phyloP scores from a whole-genome alignment of 1,140 invertebrate species.

The Gryllus bimaculatus region DNA sequence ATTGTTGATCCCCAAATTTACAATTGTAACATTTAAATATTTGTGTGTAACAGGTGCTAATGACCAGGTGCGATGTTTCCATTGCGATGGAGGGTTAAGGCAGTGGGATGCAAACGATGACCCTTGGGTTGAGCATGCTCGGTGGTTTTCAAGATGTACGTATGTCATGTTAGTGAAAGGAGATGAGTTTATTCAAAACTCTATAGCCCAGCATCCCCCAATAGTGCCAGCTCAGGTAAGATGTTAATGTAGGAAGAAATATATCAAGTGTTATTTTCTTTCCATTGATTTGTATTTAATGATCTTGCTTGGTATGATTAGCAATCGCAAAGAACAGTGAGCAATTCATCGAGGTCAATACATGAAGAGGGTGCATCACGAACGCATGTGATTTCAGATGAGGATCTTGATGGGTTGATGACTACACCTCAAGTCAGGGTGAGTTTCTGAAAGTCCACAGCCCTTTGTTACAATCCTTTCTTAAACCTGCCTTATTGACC shows the following conservation, averaged over 20 bases:
- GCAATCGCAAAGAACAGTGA: too few species aligned
- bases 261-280: too few species aligned
- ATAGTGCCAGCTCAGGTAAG: not conserved
- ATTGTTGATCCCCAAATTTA: too few species aligned
- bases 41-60: conserved; percentile 38
- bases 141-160: conserved; percentile 77
- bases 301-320: too few species aligned
- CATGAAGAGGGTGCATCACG: not conserved
- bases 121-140: conserved; percentile 82
- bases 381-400: not conserved
- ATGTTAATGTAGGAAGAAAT: too few species aligned
- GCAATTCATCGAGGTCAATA: too few species aligned
- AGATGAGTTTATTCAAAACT: conserved; percentile 51
- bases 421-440: not conserved
- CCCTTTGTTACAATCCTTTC: too few species aligned
- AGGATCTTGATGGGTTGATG: not conserved
- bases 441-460: not conserved
- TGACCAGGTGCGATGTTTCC: conserved; percentile 81
- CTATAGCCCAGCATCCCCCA: not conserved
- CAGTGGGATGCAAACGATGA: conserved; percentile 79
- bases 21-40: not conserved
- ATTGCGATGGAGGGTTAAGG: conserved; percentile 78
- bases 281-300: too few species aligned
- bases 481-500: too few species aligned
- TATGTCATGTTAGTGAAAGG: conserved; percentile 72